These are phyloP conservation scores for Lithobates sylvaticus DNA, from an alignment of 2,797 vertebrate genomes.

Conservation along the genomic window DNA sequence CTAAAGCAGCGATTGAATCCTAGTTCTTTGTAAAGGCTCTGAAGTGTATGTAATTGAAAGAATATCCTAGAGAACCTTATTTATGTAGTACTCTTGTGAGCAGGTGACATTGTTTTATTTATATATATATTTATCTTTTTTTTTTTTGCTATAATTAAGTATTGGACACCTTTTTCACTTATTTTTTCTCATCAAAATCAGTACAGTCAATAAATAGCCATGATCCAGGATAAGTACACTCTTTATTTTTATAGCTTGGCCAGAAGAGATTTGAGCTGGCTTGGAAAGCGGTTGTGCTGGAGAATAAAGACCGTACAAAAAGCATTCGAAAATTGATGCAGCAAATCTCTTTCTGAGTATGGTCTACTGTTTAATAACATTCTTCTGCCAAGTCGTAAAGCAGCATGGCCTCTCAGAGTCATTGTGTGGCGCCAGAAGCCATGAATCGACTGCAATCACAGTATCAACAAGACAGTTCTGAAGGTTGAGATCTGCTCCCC, in stretches of 20 bases:
- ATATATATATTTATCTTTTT: no score
- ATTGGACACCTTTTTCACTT: background rate
- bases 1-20: no score
- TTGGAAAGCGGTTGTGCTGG: slow-evolving; percentile 11
- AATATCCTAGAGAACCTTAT: no score
- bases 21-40: no score
- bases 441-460: slow-evolving; percentile 18
- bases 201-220: background rate
- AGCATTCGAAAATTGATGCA: slow-evolving; percentile 44
- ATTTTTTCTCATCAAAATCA: background rate
- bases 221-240: slow-evolving; percentile 8
- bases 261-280: slow-evolving; percentile 1
- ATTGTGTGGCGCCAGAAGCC: slow-evolving; percentile 18
- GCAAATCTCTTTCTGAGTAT: slow-evolving; percentile 47
- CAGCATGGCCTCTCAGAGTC: slow-evolving; percentile 26
- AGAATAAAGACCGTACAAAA: slow-evolving; percentile 9
- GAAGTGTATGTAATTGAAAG: no score
- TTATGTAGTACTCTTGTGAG: no score
- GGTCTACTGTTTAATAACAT: slow-evolving; percentile 36
- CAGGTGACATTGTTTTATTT: no score
- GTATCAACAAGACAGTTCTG: background rate
- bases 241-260: slow-evolving; percentile 25
- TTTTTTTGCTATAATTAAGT: no score
- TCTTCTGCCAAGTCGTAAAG: slow-evolving; percentile 33
- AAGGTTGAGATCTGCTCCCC: slow-evolving; percentile 3